Evolutionary conservation across 2,113 vertebrate species (phyloP).

Genomic region (Coryphaenoides rupestris): DNA sequence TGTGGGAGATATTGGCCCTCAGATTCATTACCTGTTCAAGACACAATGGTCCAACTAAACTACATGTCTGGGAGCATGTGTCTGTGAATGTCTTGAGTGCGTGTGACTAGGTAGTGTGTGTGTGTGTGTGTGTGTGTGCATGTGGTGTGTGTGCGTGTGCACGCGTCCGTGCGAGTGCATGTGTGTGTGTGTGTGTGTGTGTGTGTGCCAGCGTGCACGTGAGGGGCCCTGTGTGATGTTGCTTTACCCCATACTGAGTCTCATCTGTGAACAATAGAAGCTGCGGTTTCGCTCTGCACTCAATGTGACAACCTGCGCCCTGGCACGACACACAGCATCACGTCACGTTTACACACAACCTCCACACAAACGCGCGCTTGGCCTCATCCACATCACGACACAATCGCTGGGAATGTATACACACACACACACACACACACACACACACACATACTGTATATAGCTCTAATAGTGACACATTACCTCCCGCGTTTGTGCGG

Average conservation of each 20-base stretch:
- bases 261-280: constrained; percentile 51
- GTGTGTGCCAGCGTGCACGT: not conserved
- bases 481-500: constrained; percentile 52
- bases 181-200: constrained; percentile 6
- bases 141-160: no score
- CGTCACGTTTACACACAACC: constrained; percentile 46
- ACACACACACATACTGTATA: constrained; percentile 34
- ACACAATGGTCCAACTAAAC: constrained; percentile 55
- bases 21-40: constrained; percentile 71
- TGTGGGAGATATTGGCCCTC: no score
- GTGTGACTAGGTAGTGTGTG: constrained; percentile 52
- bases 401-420: constrained; percentile 2
- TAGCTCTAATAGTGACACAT: constrained; percentile 22
- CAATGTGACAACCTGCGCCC: constrained; percentile 47
- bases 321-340: constrained; percentile 43
- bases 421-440: constrained; percentile 34
- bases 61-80: constrained; percentile 52
- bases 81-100: constrained; percentile 55
- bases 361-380: constrained; percentile 24
- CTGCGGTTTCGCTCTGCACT: constrained; percentile 31
- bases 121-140: constrained; percentile 12
- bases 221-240: not conserved
- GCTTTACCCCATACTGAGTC: constrained; percentile 25
- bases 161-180: constrained; percentile 12
- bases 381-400: constrained; percentile 37